Evolutionary conservation across 2,797 vertebrate genomes (phyloP), one percentile per base, ranked within the genome.

Genomic region (Gymnoscopelus microlampas): DNA sequence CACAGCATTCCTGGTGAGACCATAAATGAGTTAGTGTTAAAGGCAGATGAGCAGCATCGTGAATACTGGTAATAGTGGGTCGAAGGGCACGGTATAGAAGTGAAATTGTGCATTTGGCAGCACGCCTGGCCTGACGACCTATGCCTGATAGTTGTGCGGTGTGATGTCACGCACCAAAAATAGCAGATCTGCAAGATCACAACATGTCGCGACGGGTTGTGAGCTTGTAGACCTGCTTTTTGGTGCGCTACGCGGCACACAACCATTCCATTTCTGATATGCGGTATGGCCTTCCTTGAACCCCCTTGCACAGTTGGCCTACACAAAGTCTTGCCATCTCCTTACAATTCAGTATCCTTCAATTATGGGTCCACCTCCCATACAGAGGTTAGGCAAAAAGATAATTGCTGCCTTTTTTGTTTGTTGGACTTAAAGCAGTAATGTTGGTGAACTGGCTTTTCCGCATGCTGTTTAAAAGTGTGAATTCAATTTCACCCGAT

Each of bases 1-100:
- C 94, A 94, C 89, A 85, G 79, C 89, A 92, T 91, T 88, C 89
- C 90, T 88, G 82, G 39, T 83, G 84, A 82, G 87, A 82, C 80
- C 86, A 93, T 93, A 93, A 92, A 93, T 89, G 91, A 84, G 87
- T 92, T 90, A 90, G 91, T 93, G 90, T 92, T 89, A 68, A 15
- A 81, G 79, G 88, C 86, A 92, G 87, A 91, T 90, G 91, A 92
- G 89, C 88, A 85, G 87, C 86, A 71, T 89, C 54, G 79, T 79
- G 84, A 87, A 84, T 83, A 75, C 57, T 32, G 9, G 83, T 73
- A 76, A 71, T 87, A 79, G 88, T 89, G 85, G 88, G 88, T 78
- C 81, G 77, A 89, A 85, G 82, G 82, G 74, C 79, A 82, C 82
- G 66, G 67, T 73, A 68, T 79, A 71, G 73, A 80, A 75, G 72